Evolutionary conservation across 1,140 invertebrate genomes (phyloP).

Genomic region (Pseudomyrmex dendroicus): DNA sequence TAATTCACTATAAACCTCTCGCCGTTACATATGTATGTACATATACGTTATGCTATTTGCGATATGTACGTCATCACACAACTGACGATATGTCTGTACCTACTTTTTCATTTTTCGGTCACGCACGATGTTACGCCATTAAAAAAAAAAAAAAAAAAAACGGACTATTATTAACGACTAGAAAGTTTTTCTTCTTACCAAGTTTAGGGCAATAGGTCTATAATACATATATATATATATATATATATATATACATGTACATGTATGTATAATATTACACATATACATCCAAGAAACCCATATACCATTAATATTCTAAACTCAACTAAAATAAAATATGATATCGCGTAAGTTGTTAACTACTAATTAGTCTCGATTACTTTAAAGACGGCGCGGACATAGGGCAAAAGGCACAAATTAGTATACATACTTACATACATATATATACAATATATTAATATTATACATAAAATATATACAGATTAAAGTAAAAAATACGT

Average conservation of each 20-base stretch:
- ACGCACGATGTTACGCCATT: neutral
- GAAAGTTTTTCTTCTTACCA: slow-evolving; percentile 36
- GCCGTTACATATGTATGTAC: no score
- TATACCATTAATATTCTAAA: slow-evolving; percentile 52
- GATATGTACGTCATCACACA: no score
- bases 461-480: slow-evolving; percentile 37
- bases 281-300: slow-evolving; percentile 28
- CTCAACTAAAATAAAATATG: slow-evolving; percentile 36
- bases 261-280: slow-evolving; percentile 6
- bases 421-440: slow-evolving; percentile 45
- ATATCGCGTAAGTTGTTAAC: slow-evolving; percentile 59
- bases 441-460: slow-evolving; percentile 17
- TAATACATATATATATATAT: slow-evolving; percentile 22
- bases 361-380: slow-evolving; percentile 58
- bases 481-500: slow-evolving; percentile 10
- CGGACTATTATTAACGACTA: slow-evolving; percentile 58
- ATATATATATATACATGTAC: slow-evolving; percentile 30
- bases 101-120: slow-evolving; percentile 4
- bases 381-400: slow-evolving; percentile 55
- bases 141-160: slow-evolving; percentile 3
- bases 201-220: slow-evolving; percentile 55
- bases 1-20: neutral
- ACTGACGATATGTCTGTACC: neutral
- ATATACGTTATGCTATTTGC: no score
- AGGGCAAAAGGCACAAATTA: slow-evolving; percentile 60